Base-by-base conservation (phyloP, 2,888 invertebrate genomes). In the Hirtodrosophila duncani region DNA sequence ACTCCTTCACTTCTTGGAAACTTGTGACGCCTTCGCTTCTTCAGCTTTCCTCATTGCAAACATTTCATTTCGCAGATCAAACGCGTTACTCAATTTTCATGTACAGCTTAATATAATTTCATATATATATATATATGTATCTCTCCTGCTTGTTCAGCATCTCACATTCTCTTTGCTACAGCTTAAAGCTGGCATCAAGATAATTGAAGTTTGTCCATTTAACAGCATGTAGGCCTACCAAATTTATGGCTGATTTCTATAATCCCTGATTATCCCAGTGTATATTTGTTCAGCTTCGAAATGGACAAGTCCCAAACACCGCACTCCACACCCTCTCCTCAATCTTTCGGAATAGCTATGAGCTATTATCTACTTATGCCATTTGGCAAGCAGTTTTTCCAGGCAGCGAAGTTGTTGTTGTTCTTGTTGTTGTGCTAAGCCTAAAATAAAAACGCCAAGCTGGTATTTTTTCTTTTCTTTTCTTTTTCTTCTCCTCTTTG, bases 301-400 rank as follows among this genome's bases (percentile, higher is more conserved):
- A n/a, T n/a, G n/a, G n/a, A n/a, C n/a, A n/a, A n/a, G n/a, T n/a
- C n/a, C n/a, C n/a, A n/a, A n/a, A n/a, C n/a, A n/a, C n/a, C n/a
- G n/a, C n/a, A n/a, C n/a, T n/a, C n/a, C n/a, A n/a, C n/a, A n/a
- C n/a, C n/a, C n/a, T n/a, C n/a, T n/a, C n/a, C n/a, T n/a, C n/a
- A n/a, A n/a, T n/a, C n/a, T 21, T 23, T 24, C 10, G 21, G 38
- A 17, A 8, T 42, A 42, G 31, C 57, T 44, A 41, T 46, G 55
- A 43, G 55, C 63, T 50, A 59, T 63, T 55, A 58, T 60, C 60
- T 60, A 61, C 61, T 61, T 61, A 61, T 55, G 60, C 61, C 55
- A 55, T 61, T 61, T 61, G 61, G 61, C 61, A 49, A 59, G 55
- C 61, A 59, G 56, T 61, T 61, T 60, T 11, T n/a, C n/a, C 46